A percentile compares a stretch with the other conserved stretches of the same genome.
These are phyloP conservation scores for Polypedilum pembai DNA, from an alignment of 1,140 invertebrate genomes.

Conservation along the genomic window DNA sequence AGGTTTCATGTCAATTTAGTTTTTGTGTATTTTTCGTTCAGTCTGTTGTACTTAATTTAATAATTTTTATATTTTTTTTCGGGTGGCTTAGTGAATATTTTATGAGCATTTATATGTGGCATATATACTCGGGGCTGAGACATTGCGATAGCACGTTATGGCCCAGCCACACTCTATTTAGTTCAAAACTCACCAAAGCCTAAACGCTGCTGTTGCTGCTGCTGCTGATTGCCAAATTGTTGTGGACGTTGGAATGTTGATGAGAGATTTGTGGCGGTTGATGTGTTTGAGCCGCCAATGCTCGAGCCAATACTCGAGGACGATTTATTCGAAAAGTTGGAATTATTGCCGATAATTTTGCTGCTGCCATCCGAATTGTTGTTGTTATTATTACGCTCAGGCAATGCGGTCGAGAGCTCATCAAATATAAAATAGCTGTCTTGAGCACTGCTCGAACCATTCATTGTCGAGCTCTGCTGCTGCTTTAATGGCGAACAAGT, in stretches of 20 bases:
- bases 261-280: conserved; percentile 21
- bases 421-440: conserved; percentile 30
- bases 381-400: conserved; percentile 13
- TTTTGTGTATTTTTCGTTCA: conserved; percentile 19
- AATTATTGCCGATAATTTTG: conserved; percentile 2
- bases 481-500: conserved; percentile 19
- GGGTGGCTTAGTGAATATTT: not conserved
- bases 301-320: conserved; percentile 23
- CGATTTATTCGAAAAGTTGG: conserved; percentile 16
- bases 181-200: conserved; percentile 15
- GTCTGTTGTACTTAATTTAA: not conserved
- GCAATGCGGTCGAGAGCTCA: conserved; percentile 28
- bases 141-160: no score
- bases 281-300: conserved; percentile 19
- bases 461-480: conserved; percentile 10
- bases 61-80: no score
- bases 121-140: no score
- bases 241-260: conserved; percentile 24
- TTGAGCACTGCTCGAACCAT: not conserved
- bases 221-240: conserved; percentile 9
- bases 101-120: not conserved
- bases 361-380: conserved; percentile 11
- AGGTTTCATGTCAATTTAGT: conserved; percentile 17
- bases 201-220: conserved; percentile 26
- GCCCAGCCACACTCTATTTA: not conserved